Base-by-base conservation (phyloP, 2,888 invertebrate genomes). In the Andrena marginata region DNA sequence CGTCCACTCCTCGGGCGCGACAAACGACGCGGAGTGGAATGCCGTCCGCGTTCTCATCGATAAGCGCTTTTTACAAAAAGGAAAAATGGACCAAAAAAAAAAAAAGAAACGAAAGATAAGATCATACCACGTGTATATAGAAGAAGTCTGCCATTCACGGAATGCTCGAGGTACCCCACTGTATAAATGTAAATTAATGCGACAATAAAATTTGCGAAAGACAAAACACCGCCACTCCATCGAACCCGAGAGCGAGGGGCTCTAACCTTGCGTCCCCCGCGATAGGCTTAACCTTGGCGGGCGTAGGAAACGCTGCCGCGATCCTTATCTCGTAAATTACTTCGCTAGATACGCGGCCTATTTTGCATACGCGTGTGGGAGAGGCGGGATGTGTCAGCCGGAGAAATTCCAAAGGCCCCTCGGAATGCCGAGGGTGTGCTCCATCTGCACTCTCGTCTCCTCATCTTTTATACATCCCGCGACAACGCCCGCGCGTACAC, bases 141-240 rank as follows among this genome's bases (percentile, higher is more conserved):
- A 78, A 79, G 85, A 85, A 75, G 69, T 82, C 84, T 81, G 88
- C 81, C 83, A 72, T 80, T 79, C 70, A 76, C 62, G 82, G 80
- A 79, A 70, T 67, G 75, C 82, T 78, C 76, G 74, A 85, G 76
- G 82, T 76, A 80, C 33, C 42, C 62, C 87, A 87, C 65, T 92
- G 92, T 92, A 91, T 91, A 92, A 92, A 92, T 92, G 89, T 92
- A 91, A 91, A 91, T 92, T 92, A 92, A 88, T 89, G 72, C 77
- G 81, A 82, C 72, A 88, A 88, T 88, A 88, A 88, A 89, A 64
- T 80, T 80, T 79, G 65, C 74, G 59, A 68, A 78, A 84, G 78
- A 71, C 26, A 63, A 60, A 20, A n/a, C 13, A 7, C 6, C 51
- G n/a, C 10, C 10, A 65, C 33, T 62, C 20, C 62, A 20, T 62